Evolutionary conservation across 2,113 vertebrate species (phyloP), one percentile per base, ranked within the genome.

Genomic region (Poeciliopsis prolifica): DNA sequence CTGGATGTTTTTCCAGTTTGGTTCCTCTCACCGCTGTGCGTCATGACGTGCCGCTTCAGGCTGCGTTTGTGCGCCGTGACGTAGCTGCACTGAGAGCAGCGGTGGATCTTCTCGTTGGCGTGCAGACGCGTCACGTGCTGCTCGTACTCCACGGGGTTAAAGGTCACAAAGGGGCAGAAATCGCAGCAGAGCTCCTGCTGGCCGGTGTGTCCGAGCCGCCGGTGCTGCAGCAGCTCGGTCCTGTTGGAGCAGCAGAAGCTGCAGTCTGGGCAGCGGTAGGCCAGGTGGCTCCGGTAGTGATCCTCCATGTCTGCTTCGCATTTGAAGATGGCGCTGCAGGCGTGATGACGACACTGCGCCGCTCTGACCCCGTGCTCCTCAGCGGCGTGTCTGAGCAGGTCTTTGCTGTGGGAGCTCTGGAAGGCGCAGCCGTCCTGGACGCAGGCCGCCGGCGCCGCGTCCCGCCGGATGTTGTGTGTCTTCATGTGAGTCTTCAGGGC

Each of bases 221-320:
- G 96, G 89, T 99, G 98, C 77, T 95, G 96, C 74, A 96, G 96
- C 74, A 97, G 97, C 24, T 92, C 64, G 0, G 93, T 94, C 87
- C 99, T 99, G 83, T 99, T 99, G 87, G 98, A 99, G 87, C 97
- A 97, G 54, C 95, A 96, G 61, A 99, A 99, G 68, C 96, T 95
- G 0, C 98, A 99, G 63, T 96, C 94, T 0, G 96, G 92, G 91
- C 98, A 99, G 91, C 98, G 98, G 89, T 99, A 99, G 67, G 97
- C 96, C 0, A 96, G 96, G 90, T 99, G 98, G 5, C 94, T 97
- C 78, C 95, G 96, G 29, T 94, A 93, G 87, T 99, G 98, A 51
- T 75, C 88, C 84, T 98, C 95, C 97, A 99, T 99, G 74, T 95
- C 95, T 15, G 94, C 87, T 0, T 90, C 75, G 0, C 91, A 95